Conservation (phyloP, 2,888 invertebrate species). For the Clitarchus hookeri region DNA sequence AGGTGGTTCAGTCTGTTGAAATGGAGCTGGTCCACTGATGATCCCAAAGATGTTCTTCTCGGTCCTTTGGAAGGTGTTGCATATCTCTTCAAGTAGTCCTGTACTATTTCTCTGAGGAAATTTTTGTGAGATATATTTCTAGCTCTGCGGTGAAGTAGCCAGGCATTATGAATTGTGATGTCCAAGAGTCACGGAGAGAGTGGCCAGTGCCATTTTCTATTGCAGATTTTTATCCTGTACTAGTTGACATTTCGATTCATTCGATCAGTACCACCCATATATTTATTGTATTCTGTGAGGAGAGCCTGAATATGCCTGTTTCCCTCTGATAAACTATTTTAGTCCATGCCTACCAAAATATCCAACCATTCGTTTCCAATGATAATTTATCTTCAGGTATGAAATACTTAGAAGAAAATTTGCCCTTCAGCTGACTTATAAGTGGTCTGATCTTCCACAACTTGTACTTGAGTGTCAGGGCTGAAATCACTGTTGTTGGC, state of each 20-base stretch:
- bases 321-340: background rate
- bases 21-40: background rate
- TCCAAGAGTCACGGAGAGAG: background rate
- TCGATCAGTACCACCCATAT: background rate
- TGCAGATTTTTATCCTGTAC: background rate
- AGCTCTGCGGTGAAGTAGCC: background rate
- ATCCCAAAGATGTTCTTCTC: background rate
- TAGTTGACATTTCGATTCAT: background rate
- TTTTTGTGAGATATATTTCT: background rate
- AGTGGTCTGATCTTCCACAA: background rate
- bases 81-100: background rate
- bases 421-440: background rate
- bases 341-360: background rate
- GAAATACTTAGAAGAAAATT: background rate
- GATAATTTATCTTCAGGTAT: background rate
- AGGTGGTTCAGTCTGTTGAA: background rate
- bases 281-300: background rate
- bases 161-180: background rate
- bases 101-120: background rate
- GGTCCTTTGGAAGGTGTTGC: background rate
- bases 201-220: background rate
- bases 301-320: background rate
- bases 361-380: background rate
- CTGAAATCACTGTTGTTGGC: background rate
- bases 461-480: slow-evolving; percentile 1